Evolutionary conservation across 2,797 vertebrate species (phyloP), one percentile per base, ranked within the genome.

Genomic region (Acanthiza pusilla): DNA sequence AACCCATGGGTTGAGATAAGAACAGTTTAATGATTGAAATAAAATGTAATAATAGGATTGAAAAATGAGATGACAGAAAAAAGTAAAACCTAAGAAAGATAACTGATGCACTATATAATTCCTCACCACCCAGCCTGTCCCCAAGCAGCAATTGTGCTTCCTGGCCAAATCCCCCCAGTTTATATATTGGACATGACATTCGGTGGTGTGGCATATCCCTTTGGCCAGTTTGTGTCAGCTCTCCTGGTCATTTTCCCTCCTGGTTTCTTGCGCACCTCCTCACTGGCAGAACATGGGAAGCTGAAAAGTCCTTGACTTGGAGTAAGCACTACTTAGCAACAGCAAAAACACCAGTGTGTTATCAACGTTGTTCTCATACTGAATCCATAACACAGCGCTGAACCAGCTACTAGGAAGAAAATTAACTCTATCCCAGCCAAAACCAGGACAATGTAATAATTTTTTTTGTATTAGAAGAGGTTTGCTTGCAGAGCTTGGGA

Each of bases 271-370:
- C 73, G 67, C 48, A 50, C 60, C 54, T 85, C 34, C 81, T 85
- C 55, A 4, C 23, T 73, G 81, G 67, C 74, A 73, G 32, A 73
- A 61, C 27, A 79, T 10, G 55, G 74, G 81, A 61, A 85, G 27
- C 81, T 79, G 74, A 67, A 79, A 90, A 90, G 81, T 90, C 88
- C 88, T 90, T 90, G 81, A 85, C 88, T 85, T 32, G 75, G 67
- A 73, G 67, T 61, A 79, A 85, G 88, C 74, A 85, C 61, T 90
- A 90, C 88, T 90, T 90, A 90, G 88, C 88, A 90, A 85, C 88
- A 90, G 88, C 81, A 84, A 73, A 85, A 90, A 85, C 88, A 90
- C 67, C 88, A 48, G 47, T 30, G 72, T 90, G 81, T 90, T 90
- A 90, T 90, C 81, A 90, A n/a, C 42, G 54, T 36, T 85, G 74